phyloP scores from a whole-genome alignment of 2,888 invertebrate species.

The Elmis aenea region DNA sequence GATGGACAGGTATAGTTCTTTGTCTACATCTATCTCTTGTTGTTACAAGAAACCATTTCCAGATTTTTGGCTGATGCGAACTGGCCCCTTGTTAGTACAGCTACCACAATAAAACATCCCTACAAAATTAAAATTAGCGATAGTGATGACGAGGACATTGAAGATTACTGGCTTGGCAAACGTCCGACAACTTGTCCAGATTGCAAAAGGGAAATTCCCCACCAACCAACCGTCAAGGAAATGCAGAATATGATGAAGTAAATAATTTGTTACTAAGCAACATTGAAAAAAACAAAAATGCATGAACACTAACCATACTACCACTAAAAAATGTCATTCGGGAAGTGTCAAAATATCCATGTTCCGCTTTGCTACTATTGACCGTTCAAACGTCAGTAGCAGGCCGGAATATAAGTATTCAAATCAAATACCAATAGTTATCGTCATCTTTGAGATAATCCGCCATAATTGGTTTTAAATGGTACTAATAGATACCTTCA shows the following conservation, averaged over 20 bases:
- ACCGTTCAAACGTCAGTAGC: too few species aligned
- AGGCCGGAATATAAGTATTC: too few species aligned
- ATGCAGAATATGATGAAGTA: slow-evolving; percentile 39
- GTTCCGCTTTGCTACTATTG: too few species aligned
- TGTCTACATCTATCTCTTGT: not conserved
- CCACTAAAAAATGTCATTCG: too few species aligned
- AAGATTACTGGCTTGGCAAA: slow-evolving; percentile 46
- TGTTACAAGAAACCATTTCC: not conserved
- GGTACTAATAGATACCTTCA: too few species aligned
- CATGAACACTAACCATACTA: too few species aligned
- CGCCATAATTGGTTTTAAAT: slow-evolving; percentile 48
- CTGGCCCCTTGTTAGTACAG: slow-evolving; percentile 54
- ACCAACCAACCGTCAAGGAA: slow-evolving; percentile 55
- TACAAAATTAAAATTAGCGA: slow-evolving; percentile 49
- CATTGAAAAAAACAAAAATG: too few species aligned
- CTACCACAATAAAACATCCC: slow-evolving; percentile 55
- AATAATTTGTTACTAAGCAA: too few species aligned
- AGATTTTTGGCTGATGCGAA: slow-evolving; percentile 58
- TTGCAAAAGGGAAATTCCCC: slow-evolving; percentile 53
- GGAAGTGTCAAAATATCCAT: too few species aligned
- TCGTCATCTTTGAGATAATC: too few species aligned
- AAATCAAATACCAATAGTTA: too few species aligned
- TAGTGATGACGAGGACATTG: slow-evolving; percentile 49
- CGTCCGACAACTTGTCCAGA: slow-evolving; percentile 53
- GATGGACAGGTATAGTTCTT: slow-evolving; percentile 49